phyloP scores from a whole-genome alignment of 2,113 vertebrate species.

The Proteles cristata region DNA sequence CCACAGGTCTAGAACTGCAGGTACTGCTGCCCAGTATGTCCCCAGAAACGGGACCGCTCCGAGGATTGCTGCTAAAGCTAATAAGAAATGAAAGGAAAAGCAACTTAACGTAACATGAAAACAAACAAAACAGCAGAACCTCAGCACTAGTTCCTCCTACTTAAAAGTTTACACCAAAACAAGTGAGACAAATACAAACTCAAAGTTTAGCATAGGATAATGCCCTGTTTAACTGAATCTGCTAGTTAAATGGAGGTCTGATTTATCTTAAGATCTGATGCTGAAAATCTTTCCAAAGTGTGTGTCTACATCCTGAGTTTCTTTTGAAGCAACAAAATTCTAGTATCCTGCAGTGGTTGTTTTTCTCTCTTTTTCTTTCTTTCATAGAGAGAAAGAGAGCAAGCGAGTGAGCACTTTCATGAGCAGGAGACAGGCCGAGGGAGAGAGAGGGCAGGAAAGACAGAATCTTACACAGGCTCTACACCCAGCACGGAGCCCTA shows the following conservation, averaged over 20 bases:
- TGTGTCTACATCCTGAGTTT: not conserved
- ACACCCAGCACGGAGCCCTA: too few species aligned
- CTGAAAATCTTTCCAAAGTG: not conserved
- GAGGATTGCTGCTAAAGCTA: constrained; percentile 95
- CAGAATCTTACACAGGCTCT: too few species aligned
- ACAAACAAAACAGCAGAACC: not conserved
- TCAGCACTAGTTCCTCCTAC: not conserved
- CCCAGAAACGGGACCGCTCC: constrained; percentile 98
- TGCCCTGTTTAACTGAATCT: not conserved
- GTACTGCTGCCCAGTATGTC: constrained; percentile 97
- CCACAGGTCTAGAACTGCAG: constrained; percentile 97
- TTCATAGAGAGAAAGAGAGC: too few species aligned
- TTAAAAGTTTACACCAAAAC: constrained; percentile 37
- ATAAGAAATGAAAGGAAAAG: constrained; percentile 22
- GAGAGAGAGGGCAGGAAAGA: too few species aligned
- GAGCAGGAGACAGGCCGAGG: too few species aligned
- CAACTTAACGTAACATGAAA: not conserved
- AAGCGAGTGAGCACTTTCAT: too few species aligned
- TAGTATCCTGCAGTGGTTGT: not conserved
- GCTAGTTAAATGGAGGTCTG: not conserved
- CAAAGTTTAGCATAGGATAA: not conserved
- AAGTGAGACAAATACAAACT: constrained; percentile 38
- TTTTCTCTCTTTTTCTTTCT: too few species aligned
- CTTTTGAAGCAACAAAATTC: constrained; percentile 1
- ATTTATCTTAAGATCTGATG: not conserved